phyloP scores from a whole-genome alignment of 2,797 vertebrate species.

The Amblyopsis hoosieri region DNA sequence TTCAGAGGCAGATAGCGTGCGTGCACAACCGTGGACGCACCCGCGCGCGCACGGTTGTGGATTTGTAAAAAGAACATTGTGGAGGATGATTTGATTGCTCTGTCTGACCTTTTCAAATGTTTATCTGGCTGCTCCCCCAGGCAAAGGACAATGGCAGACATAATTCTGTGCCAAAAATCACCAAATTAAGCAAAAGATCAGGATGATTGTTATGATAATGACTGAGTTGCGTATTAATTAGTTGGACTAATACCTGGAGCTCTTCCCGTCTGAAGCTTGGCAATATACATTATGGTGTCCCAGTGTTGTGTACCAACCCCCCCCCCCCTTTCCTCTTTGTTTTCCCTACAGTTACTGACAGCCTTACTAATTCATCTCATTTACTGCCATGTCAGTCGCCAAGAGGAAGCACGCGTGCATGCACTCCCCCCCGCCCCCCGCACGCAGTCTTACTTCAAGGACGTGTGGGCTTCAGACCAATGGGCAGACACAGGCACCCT shows the following conservation, averaged over 20 bases:
- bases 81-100: conserved; percentile 61
- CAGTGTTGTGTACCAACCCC: not conserved
- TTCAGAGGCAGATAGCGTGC: conserved; percentile 32
- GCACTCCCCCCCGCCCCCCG: conserved; percentile 20
- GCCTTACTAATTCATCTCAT: conserved; percentile 48
- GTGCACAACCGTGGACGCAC: not conserved
- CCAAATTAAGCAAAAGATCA: conserved; percentile 4
- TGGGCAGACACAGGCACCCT: conserved; percentile 44
- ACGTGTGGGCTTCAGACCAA: conserved; percentile 56
- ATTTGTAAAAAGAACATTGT: conserved; percentile 48
- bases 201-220: too few relatives aligned
- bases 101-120: conserved; percentile 65
- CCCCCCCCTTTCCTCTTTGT: conserved; percentile 5
- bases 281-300: not conserved
- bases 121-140: conserved; percentile 49
- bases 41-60: conserved; percentile 23
- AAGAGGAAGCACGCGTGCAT: conserved; percentile 29
- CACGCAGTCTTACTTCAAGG: conserved; percentile 62
- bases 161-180: conserved; percentile 30
- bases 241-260: not conserved
- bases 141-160: conserved; percentile 36
- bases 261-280: not conserved
- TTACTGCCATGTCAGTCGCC: conserved; percentile 50
- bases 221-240: not conserved
- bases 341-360: conserved; percentile 28